Base-by-base conservation (phyloP, 2,797 vertebrate species). In the Natrix natrix region DNA sequence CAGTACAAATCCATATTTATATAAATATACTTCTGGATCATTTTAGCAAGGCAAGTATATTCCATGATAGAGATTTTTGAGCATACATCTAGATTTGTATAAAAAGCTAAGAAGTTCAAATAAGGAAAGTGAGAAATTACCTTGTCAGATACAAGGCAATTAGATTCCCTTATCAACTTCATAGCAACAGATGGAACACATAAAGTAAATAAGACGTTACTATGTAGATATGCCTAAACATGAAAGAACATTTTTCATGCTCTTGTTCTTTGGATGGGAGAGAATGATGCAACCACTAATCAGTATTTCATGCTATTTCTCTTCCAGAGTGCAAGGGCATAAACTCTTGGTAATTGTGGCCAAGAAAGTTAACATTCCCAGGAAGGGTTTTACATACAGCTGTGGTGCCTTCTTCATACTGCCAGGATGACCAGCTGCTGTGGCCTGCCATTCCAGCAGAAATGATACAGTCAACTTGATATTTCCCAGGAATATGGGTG, bases 351-450 rank as follows among this genome's bases (percentile, higher is more conserved):
- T 0, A 0, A 91, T 93, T 91, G 13, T 88, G 61, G 88, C 8
- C 92, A 93, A 93, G 55, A 88, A 0, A 0, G 1, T 8, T 6
- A 14, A 8, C 89, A 48, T 90, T 94, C 88, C 10, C 55, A 93
- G 92, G 93, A 94, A 63, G 12, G 24, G 91, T 88, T 87, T 24
- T 0, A 0, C 89, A 12, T 89, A 89, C 74, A 94, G 91, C 88
- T 95, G 92, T 78, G 91, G 89, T 92, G 89, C 55, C 1, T 54
- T 94, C 89, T 94, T 88, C 86, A 0, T 94, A 74, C 89, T 83
- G 28, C 90, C 94, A 91, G 93, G 93, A 87, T 94, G 92, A 48
- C 92, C 95, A 96, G 95, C 89, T 97, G 94, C 91, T 96, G n/a
- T 56, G 12, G 52, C 28, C n/a, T 88, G 87, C 96, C 94, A 91